Evolutionary conservation across 2,113 vertebrate species (phyloP).

Genomic region (Eolophus roseicapilla): DNA sequence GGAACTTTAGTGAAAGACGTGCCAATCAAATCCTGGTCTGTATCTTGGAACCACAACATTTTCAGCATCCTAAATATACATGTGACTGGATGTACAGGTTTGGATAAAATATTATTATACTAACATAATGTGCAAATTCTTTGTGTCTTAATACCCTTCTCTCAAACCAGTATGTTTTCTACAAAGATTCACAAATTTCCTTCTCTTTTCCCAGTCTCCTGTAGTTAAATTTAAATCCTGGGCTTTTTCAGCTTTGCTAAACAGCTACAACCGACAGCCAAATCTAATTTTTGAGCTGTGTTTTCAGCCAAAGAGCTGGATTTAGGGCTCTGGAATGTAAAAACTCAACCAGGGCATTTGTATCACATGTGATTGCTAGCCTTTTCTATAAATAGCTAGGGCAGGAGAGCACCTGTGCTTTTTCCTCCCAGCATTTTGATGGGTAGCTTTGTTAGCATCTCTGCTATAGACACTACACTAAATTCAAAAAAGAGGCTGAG

Average conservation of each 20-base stretch:
- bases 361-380: constrained; percentile 12
- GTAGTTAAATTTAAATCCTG: neutral
- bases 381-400: constrained; percentile 51
- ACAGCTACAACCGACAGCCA: neutral
- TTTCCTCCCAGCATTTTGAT: constrained; percentile 49
- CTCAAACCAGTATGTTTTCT: neutral
- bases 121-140: neutral
- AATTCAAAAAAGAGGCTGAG: constrained; percentile 60
- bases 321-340: constrained; percentile 31
- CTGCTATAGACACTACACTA: constrained; percentile 62
- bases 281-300: neutral
- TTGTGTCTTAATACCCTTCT: neutral
- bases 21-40: neutral
- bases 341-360: neutral
- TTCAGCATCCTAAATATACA: neutral
- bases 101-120: neutral
- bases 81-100: neutral
- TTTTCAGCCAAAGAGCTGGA: constrained; percentile 28
- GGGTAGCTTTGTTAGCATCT: constrained; percentile 66
- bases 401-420: constrained; percentile 63
- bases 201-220: neutral
- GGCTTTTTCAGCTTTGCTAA: neutral
- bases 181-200: neutral
- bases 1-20: neutral
- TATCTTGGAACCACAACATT: neutral